Conservation (phyloP, 2,888 invertebrate species). For the Tineola bisselliella region DNA sequence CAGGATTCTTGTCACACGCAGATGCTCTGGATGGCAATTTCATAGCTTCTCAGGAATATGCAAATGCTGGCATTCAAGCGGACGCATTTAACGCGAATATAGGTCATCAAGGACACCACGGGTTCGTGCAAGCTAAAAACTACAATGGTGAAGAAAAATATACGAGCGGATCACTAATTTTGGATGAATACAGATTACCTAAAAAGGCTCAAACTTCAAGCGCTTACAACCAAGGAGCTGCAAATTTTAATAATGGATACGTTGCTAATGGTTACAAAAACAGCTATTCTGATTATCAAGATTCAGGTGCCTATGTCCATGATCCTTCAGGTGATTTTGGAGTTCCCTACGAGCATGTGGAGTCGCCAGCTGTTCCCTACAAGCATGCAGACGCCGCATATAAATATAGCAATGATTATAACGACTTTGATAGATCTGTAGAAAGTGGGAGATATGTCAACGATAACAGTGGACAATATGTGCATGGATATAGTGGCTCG, state of each 20-base stretch:
- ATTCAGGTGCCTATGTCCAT: slow-evolving; percentile 57
- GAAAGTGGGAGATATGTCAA: slow-evolving; percentile 25
- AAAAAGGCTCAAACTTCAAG: slow-evolving; percentile 21
- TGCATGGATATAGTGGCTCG: slow-evolving; percentile 27
- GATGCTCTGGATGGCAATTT: slow-evolving; percentile 49
- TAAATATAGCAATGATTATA: slow-evolving; percentile 35
- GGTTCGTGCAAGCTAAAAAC: slow-evolving; percentile 43
- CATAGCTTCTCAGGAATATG: slow-evolving; percentile 48
- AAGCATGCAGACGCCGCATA: slow-evolving; percentile 37
- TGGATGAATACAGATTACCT: slow-evolving; percentile 54
- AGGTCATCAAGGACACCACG: slow-evolving; percentile 21
- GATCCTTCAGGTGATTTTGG: slow-evolving; percentile 57
- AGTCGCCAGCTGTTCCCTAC: slow-evolving; percentile 44
- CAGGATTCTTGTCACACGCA: slow-evolving; percentile 37
- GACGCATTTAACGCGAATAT: background rate
- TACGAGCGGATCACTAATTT: slow-evolving; percentile 49
- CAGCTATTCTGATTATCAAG: slow-evolving; percentile 25
- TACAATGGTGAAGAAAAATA: slow-evolving; percentile 39
- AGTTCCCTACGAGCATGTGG: slow-evolving; percentile 50
- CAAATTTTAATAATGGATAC: background rate
- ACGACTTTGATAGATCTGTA: slow-evolving; percentile 31
- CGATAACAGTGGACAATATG: slow-evolving; percentile 11
- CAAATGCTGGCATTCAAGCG: slow-evolving; percentile 21
- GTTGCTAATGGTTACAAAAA: background rate
- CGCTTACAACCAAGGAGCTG: slow-evolving; percentile 14